Conservation (phyloP, 64 coral and sea anemone genomes). For the Astreopora myriophthalma region DNA sequence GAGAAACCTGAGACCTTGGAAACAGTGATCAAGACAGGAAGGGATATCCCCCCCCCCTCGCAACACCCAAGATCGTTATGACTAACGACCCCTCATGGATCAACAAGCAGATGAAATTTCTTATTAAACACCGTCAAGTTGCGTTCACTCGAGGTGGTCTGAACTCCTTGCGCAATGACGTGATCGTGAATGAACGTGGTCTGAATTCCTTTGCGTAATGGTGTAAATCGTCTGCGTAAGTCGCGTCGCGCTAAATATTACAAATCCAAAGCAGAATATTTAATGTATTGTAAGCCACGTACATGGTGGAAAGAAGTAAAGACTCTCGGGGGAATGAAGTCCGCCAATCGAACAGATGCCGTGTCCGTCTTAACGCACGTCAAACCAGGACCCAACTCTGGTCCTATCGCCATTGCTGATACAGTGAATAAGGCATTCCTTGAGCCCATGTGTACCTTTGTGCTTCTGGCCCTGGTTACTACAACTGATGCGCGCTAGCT, state of each 20-base stretch:
- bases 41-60: not conserved
- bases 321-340: conserved; percentile 38
- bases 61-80: not conserved
- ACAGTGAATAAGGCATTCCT: conserved; percentile 40
- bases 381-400: not conserved
- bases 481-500: not conserved
- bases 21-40: conserved; percentile 18
- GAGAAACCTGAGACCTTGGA: conserved; percentile 6
- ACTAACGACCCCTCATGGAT: conserved; percentile 53
- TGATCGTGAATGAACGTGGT: not conserved
- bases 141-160: not conserved
- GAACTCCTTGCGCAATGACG: conserved; percentile 37
- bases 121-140: too few relatives aligned
- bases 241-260: conserved; percentile 52
- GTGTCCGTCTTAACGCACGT: conserved; percentile 15
- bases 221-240: conserved; percentile 40
- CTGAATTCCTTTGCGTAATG: not conserved
- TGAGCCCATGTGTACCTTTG: conserved; percentile 28
- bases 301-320: conserved; percentile 69
- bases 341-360: not conserved
- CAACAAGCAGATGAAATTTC: too few relatives aligned
- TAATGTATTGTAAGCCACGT: conserved; percentile 55
- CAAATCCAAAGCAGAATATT: conserved; percentile 59
- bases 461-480: not conserved
- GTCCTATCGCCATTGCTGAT: conserved; percentile 41